Evolutionary conservation across 1,140 invertebrate genomes (phyloP), one percentile per base, ranked within the genome.

Genomic region (Leptinotarsa defecta): DNA sequence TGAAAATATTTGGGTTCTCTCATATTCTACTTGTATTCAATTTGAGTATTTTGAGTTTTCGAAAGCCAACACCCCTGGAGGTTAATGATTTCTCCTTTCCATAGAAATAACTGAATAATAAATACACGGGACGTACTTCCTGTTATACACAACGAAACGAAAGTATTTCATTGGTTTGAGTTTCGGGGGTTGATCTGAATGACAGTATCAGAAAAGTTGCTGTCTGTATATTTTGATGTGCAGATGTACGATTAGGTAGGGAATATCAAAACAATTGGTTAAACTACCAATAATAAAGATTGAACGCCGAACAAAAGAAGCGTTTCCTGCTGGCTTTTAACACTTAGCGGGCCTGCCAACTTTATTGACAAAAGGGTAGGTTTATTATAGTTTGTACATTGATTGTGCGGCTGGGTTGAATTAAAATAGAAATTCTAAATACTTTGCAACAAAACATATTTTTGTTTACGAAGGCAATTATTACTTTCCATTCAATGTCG

Each of bases 231-330:
- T 65, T 65, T 65, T 65, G 63, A 65, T 27, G 63, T 22, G 63
- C 63, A 65, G 63, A 65, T 65, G 63, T 65, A 65, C 63, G 63
- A 65, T 65, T 65, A 65, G 24, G 63, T 27, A 27, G 20, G 24
- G 63, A 65, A 65, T 65, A 65, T 27, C 63, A 65, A 65, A 65
- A 65, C 63, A 65, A 65, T 65, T 65, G 63, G 63, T 65, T 19
- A 27, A 65, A 65, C 63, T 65, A 65, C 63, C 63, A 65, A 65
- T 65, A 65, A 65, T 65, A 65, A 57, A 19, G 20, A 65, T 27
- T 20, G 20, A 65, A 65, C 4, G 17, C 17, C 13, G 52, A 57
- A 65, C 63, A 65, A 65, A 65, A 65, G 63, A 65, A 65, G 1
- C 13, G 24, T 15, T 65, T 27, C 63, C 63, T 27, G 24, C 63